Percentiles rank a stretch among this genome's conserved stretches.
Evolutionary conservation across 2,888 invertebrate species (phyloP).

Genomic region (Cataglyphis livida): DNA sequence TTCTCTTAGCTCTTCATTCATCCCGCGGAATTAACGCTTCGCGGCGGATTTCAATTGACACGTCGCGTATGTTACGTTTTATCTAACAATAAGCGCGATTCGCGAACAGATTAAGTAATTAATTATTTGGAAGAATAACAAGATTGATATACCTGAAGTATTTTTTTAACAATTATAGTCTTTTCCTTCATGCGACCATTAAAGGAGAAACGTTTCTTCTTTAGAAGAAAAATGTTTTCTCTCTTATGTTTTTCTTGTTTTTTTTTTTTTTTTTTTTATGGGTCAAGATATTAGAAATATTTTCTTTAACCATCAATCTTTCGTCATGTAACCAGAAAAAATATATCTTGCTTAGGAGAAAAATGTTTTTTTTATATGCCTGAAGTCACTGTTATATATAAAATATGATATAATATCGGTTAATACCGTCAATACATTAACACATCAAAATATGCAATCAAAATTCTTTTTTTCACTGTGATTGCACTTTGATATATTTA

Average conservation of each 20-base stretch:
- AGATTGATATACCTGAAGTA: neutral
- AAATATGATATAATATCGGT: neutral
- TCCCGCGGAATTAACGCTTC: constrained; percentile 7
- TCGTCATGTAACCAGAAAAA: neutral
- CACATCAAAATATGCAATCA: neutral
- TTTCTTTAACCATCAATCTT: constrained; percentile 12
- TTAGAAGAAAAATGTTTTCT: neutral
- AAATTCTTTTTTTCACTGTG: neutral
- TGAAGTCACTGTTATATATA: neutral
- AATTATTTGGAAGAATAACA: neutral
- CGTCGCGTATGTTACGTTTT: constrained; percentile 1
- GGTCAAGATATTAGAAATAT: constrained; percentile 13
- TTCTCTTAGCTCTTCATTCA: constrained; percentile 21
- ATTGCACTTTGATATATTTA: neutral
- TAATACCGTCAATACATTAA: neutral
- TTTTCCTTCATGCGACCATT: neutral
- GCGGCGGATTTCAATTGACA: constrained; percentile 9
- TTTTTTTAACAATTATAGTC: neutral
- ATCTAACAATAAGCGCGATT: neutral
- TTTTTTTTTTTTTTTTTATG: neutral
- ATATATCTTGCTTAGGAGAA: constrained; percentile 12
- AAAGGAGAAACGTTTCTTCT: neutral
- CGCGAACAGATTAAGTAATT: neutral
- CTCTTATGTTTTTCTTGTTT: neutral
- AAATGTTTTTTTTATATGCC: neutral